Base-by-base conservation (phyloP, 2,888 invertebrate genomes). In the Blera fallax region DNA sequence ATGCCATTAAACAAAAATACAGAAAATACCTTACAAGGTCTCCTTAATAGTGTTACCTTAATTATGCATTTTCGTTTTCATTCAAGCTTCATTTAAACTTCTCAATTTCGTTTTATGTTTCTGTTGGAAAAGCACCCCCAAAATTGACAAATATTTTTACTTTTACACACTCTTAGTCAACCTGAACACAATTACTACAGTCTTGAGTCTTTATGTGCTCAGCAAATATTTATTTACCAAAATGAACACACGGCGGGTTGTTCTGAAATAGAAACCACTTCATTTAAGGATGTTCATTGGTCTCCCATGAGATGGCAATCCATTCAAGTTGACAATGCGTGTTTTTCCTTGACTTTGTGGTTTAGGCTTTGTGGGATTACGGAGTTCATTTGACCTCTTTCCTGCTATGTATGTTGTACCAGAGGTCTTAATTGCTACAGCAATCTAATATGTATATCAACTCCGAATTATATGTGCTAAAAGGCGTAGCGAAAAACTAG, bases 171-270 rank as follows among this genome's bases (percentile, higher is more conserved):
- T 52, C 77, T 43, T 52, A 62, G 62, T 45, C 69, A 69, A 70
- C 69, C 69, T 78, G 43, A 69, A 58, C 60, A 60, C 43, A 16
- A 62, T 52, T 32, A 34, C 11, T 43, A 78, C 43, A 45, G 48
- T 27, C 48, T 24, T 43, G 16, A 27, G 29, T n/a, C 62, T 34
- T 54, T 65, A 58, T 76, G 14, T 58, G 29, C 37, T 50, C n/a
- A 34, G 27, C 64, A 78, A 78, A 78, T 60, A 69, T 78, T 69
- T 78, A 67, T 77, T 32, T 43, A 32, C 40, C 58, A 60, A 77
- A 77, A 67, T 32, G 58, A 60, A 11, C 67, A 77, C 18, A 37
- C 45, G 8, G 21, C 11, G 16, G 18, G 50, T 40, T 16, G 40
- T 11, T 52, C n/a, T 70, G 40, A 14, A 48, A 45, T 48, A 32